Conservation (phyloP, 1,140 invertebrate genomes). For the Popillia japonica region DNA sequence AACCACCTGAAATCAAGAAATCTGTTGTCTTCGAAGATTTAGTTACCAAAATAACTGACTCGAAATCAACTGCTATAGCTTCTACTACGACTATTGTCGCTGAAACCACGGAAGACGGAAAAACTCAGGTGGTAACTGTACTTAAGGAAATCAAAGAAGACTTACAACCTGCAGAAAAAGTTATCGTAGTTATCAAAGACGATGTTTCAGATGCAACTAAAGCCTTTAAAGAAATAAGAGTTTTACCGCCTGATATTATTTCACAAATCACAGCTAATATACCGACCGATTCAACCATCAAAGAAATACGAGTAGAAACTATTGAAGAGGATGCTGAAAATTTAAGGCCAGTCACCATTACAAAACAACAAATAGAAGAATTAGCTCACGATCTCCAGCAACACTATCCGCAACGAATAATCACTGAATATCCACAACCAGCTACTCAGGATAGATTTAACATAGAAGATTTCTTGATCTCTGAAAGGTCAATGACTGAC, state of each 20-base stretch:
- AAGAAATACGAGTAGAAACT: conserved; percentile 4
- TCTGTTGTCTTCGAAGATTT: neutral
- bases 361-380: conserved; percentile 26
- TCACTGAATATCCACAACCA: neutral
- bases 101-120: conserved; percentile 50
- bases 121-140: conserved; percentile 45
- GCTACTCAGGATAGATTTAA: neutral
- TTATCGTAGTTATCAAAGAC: conserved; percentile 37
- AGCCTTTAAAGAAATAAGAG: neutral
- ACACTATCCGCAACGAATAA: neutral
- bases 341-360: neutral
- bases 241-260: conserved; percentile 20
- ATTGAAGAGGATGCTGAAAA: conserved; percentile 1
- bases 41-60: neutral
- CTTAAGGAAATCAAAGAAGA: conserved; percentile 45
- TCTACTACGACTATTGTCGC: neutral
- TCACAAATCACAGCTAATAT: neutral
- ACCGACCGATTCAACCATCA: neutral
- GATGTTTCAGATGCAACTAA: conserved; percentile 16
- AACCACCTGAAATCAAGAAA: conserved; percentile 18
- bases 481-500: conserved; percentile 21
- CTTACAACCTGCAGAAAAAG: conserved; percentile 2
- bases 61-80: neutral
- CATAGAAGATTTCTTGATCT: neutral
- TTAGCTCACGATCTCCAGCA: neutral